Evolutionary conservation across 1,140 invertebrate genomes (phyloP), one percentile per base, ranked within the genome.

Genomic region (Calosoma granatense): DNA sequence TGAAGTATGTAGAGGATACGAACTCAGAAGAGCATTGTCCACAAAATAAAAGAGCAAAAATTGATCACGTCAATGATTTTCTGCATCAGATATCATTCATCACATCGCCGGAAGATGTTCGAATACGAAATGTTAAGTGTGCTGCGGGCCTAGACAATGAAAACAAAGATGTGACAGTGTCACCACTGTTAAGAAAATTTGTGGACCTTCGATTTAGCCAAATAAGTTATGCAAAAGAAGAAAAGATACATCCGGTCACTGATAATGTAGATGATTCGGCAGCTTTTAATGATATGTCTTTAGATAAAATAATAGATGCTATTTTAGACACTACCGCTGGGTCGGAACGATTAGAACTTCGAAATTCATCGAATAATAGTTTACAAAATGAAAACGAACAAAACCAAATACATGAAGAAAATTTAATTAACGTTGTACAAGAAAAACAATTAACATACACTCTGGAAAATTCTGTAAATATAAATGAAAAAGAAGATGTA

Each of bases 21-120:
- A 21, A 19, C 11, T 41, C 11, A 41, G 17, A 51, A 1, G 30
- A 53, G 12, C 23, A 26, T 20, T 19, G 43, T 51, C 61, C 64
- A 1, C 59, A 62, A 0, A 56, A 20, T 36, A 68, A 69, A 60
- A 66, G 60, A 58, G 22, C 64, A 15, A 69, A 70, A 59, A 62
- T 67, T 12, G 64, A 70, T 36, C 73, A 74, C 61, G 75, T 77
- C 0, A 74, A 76, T 9, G 76, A 78, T 55, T 76, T 78, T 54
- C 72, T 78, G 6, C 71, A 77, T n/a, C 74, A 77, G 61, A 78
- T 79, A 14, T 72, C 74, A 21, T 65, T 75, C 59, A 72, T 76
- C 2, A 74, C 74, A 2, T 77, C 76, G 21, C 73, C 75, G 6
- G 76, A 77, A 51, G 73, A 76, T 54, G 68, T 74, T 9, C 26